Conservation (phyloP, 1,140 invertebrate species). For the Portunus trituberculatus region DNA sequence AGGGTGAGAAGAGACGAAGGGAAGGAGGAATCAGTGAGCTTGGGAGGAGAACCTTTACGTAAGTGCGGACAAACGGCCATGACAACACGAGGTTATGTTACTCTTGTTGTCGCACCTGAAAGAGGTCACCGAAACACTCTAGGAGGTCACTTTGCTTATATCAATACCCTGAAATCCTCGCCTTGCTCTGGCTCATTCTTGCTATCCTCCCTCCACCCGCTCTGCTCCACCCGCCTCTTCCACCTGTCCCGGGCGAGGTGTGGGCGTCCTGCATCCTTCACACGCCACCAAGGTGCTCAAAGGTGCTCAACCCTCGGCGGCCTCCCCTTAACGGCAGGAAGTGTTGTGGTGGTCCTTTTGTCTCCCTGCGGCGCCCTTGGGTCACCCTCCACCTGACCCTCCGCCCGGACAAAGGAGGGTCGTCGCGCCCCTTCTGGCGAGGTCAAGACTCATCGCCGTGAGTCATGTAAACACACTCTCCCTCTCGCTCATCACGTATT, state of each 20-base stretch:
- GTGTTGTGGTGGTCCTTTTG: not conserved
- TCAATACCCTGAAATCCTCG: not conserved
- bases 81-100: conserved; percentile 21
- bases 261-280: conserved; percentile 22
- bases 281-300: not conserved
- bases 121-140: not conserved
- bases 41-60: conserved; percentile 14
- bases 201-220: not conserved
- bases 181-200: not conserved
- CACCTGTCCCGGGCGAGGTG: not conserved
- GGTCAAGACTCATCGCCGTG: conserved; percentile 13
- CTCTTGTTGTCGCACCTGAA: not conserved
- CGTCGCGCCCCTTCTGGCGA: not conserved
- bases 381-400: conserved; percentile 46
- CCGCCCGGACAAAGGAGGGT: not conserved
- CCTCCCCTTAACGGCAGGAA: conserved; percentile 8
- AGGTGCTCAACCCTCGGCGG: not conserved
- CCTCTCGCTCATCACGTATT: conserved; percentile 37
- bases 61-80: conserved; percentile 47
- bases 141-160: not conserved
- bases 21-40: not conserved
- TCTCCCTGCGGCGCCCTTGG: conserved; percentile 8
- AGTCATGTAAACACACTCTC: conserved; percentile 51
- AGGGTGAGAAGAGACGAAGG: not conserved
- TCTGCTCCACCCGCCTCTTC: not conserved